Base-by-base conservation (phyloP, 2,888 invertebrate genomes). In the Mythimna impura region DNA sequence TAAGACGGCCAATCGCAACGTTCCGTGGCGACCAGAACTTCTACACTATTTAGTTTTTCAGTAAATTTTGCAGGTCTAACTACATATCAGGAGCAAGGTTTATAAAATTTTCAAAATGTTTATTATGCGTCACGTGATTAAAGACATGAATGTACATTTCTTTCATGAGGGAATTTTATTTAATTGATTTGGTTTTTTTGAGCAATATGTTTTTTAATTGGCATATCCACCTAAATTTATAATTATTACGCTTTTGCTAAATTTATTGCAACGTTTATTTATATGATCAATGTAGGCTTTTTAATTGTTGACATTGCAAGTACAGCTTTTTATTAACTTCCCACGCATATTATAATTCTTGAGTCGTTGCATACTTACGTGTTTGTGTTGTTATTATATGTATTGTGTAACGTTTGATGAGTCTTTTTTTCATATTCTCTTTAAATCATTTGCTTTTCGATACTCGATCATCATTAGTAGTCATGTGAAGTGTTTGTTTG, bases 21-120 rank as follows among this genome's bases (percentile, higher is more conserved):
- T 30, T 40, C 50, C 65, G 30, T 82, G 60, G 52, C 36, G 25
- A 36, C 47, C 40, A 88, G 95, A 94, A 94, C 91, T 94, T 89
- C 91, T 88, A 88, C 93, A 92, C 93, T 94, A 96, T 96, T 96
- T 91, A 96, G 96, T 92, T 92, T 91, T 95, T 90, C 90, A 96
- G 96, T 96, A 90, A 96, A 96, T 94, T 96, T 96, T 96, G 79
- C 96, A 96, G 96, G 96, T 96, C 96, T 96, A 86, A 93, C 95
- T 89, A 87, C 96, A 71, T 96, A 95, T 91, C 95, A 90, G 96
- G 96, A 96, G 66, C 96, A 95, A 96, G 96, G 96, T 96, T 94
- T 93, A 92, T 90, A 92, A 84, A 86, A 78, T 88, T 90, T 91
- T 91, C 86, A 83, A 89, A 90, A 90, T 89, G 80, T 90, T 91